Conservation (phyloP, 2,888 invertebrate genomes). For the Parasteatoda lunata region DNA sequence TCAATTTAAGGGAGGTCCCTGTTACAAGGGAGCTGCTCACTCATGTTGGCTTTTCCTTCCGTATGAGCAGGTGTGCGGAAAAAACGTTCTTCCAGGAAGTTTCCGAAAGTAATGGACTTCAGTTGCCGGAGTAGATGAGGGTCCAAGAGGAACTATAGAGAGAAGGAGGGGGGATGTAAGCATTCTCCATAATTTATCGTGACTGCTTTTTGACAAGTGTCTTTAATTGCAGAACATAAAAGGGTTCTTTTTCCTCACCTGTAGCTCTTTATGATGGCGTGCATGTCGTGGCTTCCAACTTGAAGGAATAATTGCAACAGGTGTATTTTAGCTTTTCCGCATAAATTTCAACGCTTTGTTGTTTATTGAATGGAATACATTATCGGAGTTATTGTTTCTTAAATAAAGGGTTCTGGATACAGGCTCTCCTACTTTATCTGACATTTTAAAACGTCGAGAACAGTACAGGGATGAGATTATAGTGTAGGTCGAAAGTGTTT, state of each 20-base stretch:
- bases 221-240: neutral
- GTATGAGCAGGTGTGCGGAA: slow-evolving; percentile 22
- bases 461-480: too few species aligned
- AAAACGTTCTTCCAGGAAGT: slow-evolving; percentile 17
- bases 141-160: too few species aligned
- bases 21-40: neutral
- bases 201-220: neutral
- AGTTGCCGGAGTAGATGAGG: neutral
- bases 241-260: neutral
- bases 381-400: too few species aligned
- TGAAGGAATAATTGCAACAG: neutral
- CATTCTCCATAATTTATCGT: neutral
- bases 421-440: too few species aligned
- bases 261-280: neutral
- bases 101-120: slow-evolving; percentile 21
- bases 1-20: neutral
- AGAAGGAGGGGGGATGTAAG: neutral
- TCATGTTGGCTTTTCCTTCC: slow-evolving; percentile 5
- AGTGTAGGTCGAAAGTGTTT: too few species aligned
- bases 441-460: too few species aligned
- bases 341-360: too few species aligned
- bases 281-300: neutral
- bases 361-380: too few species aligned
- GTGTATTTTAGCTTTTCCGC: neutral
- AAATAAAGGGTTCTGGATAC: too few species aligned